phyloP scores from a whole-genome alignment of 2,113 vertebrate genomes.

The Archilochus colubris region DNA sequence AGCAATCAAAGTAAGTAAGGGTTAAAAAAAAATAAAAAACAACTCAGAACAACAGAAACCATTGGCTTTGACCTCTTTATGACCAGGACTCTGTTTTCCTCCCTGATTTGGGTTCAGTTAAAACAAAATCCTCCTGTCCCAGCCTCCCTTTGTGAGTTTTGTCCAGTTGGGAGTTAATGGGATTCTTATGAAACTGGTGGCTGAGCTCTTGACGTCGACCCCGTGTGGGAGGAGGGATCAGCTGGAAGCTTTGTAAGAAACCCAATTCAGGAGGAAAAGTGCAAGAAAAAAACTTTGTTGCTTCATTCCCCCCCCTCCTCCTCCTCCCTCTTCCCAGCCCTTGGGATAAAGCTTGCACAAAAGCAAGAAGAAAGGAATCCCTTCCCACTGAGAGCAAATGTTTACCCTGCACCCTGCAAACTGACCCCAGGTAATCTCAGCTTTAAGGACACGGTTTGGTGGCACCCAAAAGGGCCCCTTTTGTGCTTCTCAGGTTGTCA shows the following conservation, averaged over 20 bases:
- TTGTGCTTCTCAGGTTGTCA: not conserved
- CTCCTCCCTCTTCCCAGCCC: too few species aligned
- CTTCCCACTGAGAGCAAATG: not conserved
- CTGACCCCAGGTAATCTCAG: not conserved
- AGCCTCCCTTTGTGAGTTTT: not conserved
- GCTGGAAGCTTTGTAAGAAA: not conserved
- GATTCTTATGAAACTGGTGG: constrained; percentile 38
- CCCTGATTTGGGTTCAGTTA: not conserved
- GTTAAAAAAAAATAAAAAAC: constrained; percentile 3
- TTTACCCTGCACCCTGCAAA: not conserved
- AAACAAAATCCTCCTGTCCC: not conserved
- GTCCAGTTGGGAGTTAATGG: not conserved
- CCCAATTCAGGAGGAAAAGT: not conserved
- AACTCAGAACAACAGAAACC: not conserved
- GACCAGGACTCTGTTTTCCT: not conserved
- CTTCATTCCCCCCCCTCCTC: not conserved
- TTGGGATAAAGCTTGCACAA: not conserved
- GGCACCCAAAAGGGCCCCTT: not conserved
- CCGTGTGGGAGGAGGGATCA: constrained; percentile 24
- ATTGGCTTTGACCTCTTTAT: not conserved
- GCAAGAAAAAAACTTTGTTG: not conserved
- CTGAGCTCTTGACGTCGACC: not conserved
- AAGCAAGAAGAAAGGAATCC: not conserved
- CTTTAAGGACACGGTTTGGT: constrained; percentile 15
- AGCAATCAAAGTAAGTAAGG: not conserved